Conservation (phyloP, 30 jellyfish, hydroid and myxozoan species). For the Pelagia noctiluca region DNA sequence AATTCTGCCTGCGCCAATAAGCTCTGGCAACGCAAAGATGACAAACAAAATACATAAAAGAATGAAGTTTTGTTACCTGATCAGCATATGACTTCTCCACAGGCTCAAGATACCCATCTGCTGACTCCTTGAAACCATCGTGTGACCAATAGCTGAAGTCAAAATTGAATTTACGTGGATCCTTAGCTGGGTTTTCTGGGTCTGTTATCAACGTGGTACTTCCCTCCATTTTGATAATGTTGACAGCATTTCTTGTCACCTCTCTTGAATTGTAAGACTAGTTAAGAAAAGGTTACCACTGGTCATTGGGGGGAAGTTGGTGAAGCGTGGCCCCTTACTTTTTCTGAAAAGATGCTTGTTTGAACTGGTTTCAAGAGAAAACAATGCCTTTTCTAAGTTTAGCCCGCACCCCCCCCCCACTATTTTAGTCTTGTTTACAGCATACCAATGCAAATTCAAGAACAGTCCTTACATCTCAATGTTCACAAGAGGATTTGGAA, state of each 20-base stretch:
- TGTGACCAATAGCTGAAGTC: constrained; percentile 99
- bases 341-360: too few species aligned
- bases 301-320: background rate
- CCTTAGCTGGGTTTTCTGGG: constrained; percentile 82
- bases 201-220: constrained; percentile 76
- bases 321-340: too few species aligned
- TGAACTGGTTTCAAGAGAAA: too few species aligned
- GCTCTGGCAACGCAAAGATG: too few species aligned
- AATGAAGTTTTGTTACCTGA: constrained; percentile 60
- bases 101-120: constrained; percentile 91
- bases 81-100: constrained; percentile 80
- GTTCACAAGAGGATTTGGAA: too few species aligned
- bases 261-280: constrained; percentile 82
- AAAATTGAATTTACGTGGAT: constrained; percentile 85
- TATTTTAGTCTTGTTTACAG: too few species aligned
- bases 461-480: too few species aligned
- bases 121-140: constrained; percentile 85
- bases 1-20: too few species aligned
- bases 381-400: background rate
- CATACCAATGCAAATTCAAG: too few species aligned
- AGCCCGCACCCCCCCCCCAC: background rate
- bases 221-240: constrained; percentile 82
- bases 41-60: background rate
- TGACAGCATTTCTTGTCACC: constrained; percentile 78
- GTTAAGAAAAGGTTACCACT: constrained; percentile 21